phyloP scores from a whole-genome alignment of 2,888 invertebrate genomes.

The Cryptocephalus moraei region DNA sequence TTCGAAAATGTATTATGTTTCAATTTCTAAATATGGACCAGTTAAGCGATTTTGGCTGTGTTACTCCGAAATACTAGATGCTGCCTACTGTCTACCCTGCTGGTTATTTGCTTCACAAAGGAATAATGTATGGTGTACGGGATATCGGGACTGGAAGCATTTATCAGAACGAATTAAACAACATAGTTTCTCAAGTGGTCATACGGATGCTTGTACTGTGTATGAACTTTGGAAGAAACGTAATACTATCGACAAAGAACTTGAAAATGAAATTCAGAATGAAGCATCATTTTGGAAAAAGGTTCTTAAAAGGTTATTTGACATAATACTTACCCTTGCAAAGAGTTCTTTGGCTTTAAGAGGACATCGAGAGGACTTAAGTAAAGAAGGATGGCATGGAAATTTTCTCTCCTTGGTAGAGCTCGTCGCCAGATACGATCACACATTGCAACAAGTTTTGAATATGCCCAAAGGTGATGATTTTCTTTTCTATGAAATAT shows the following conservation, averaged over 20 bases:
- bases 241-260: slow-evolving; percentile 10
- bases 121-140: slow-evolving; percentile 7
- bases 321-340: slow-evolving; percentile 11
- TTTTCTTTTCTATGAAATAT: no score
- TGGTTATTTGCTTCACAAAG: slow-evolving; percentile 4
- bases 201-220: slow-evolving; percentile 13
- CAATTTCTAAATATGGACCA: no score
- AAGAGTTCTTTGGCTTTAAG: slow-evolving; percentile 12
- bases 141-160: slow-evolving; percentile 15
- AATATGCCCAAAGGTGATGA: no score
- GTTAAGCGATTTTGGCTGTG: no score
- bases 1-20: no score
- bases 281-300: slow-evolving; percentile 12
- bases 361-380: slow-evolving; percentile 8
- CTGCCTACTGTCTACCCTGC: slow-evolving; percentile 2
- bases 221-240: slow-evolving; percentile 17
- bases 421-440: slow-evolving; percentile 19
- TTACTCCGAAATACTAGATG: slow-evolving; percentile 3
- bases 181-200: slow-evolving; percentile 4
- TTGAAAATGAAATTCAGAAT: slow-evolving; percentile 9
- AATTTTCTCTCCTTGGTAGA: slow-evolving; percentile 22
- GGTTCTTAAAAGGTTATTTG: slow-evolving; percentile 10
- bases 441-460: no score
- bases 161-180: slow-evolving; percentile 12
- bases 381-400: slow-evolving; percentile 8